A percentile compares a stretch with the other conserved stretches of the same genome.
Evolutionary conservation across 2,113 vertebrate species (phyloP).

Genomic region (Vidua macroura): DNA sequence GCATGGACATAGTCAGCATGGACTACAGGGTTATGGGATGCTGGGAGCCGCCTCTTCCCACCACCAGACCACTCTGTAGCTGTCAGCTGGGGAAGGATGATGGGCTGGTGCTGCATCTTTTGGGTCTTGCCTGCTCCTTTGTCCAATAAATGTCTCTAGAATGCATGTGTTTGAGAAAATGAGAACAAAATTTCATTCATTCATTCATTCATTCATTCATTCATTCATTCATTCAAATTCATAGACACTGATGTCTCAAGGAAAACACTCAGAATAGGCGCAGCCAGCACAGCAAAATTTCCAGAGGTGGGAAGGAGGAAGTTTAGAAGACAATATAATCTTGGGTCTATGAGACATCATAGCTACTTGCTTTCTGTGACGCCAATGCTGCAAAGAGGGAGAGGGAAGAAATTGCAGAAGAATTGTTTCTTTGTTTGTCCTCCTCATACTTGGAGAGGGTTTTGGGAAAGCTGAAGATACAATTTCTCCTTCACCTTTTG

Average conservation of each 20-base stretch:
- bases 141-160: background rate
- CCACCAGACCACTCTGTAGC: background rate
- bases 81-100: background rate
- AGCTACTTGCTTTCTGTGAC: background rate
- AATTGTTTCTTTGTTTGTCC: background rate
- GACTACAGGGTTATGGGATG: background rate
- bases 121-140: background rate
- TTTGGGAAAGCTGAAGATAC: background rate
- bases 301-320: background rate
- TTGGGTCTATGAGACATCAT: background rate
- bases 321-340: background rate
- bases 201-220: background rate
- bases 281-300: background rate
- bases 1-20: background rate
- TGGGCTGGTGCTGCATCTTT: background rate
- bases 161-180: background rate
- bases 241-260: background rate
- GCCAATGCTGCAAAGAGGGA: background rate
- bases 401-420: background rate
- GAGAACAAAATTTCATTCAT: background rate
- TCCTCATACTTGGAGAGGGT: background rate
- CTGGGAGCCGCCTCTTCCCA: background rate
- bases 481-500: background rate
- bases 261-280: background rate
- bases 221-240: background rate